phyloP scores from a whole-genome alignment of 2,888 invertebrate genomes.

The Iselma pallidipennis region DNA sequence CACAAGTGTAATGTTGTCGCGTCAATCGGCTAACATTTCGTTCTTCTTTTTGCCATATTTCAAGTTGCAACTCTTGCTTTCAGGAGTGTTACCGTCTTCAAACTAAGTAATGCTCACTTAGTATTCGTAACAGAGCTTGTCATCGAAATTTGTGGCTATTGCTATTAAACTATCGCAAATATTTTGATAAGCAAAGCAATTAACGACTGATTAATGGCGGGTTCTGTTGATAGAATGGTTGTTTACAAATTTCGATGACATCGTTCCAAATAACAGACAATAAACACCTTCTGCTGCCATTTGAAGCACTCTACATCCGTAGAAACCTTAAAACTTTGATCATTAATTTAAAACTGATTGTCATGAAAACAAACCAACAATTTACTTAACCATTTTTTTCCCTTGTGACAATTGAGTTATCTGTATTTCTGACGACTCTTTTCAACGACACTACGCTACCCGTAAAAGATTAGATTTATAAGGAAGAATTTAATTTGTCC shows the following conservation, averaged over 20 bases:
- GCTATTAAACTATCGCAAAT: conserved; percentile 21
- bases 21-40: neutral
- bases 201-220: conserved; percentile 24
- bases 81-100: too few relatives aligned
- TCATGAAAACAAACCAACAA: neutral
- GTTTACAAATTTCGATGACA: conserved; percentile 18
- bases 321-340: neutral
- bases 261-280: neutral
- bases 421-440: too few relatives aligned
- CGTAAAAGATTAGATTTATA: neutral
- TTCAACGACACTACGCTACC: too few relatives aligned
- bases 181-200: conserved; percentile 23
- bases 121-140: neutral
- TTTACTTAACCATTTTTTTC: neutral
- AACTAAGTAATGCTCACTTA: too few relatives aligned
- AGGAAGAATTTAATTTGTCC: neutral
- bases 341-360: neutral
- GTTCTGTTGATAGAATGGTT: conserved; percentile 10
- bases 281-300: neutral
- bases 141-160: conserved; percentile 7
- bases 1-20: neutral
- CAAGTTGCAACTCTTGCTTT: neutral
- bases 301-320: neutral
- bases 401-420: too few relatives aligned
- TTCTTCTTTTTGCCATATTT: neutral